Conservation (phyloP, 1,140 invertebrate species). For the Apis dorsata region DNA sequence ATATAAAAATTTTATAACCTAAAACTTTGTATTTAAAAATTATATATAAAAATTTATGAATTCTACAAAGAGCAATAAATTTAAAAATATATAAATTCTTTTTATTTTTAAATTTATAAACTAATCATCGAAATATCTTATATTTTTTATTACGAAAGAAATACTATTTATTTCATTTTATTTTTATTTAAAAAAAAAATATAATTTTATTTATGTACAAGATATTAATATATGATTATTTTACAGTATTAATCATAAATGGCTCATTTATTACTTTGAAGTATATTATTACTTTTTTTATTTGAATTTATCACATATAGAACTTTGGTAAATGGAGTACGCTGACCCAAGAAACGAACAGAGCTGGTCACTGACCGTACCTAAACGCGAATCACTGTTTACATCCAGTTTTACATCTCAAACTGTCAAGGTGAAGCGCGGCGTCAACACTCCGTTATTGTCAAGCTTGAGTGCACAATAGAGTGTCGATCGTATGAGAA, state of each 20-base stretch:
- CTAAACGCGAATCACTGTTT: conserved; percentile 56
- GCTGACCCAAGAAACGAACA: conserved; percentile 47
- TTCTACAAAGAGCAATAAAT: background rate
- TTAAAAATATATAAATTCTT: background rate
- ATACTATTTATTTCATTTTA: background rate
- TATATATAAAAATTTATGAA: background rate
- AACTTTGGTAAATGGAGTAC: conserved; percentile 33
- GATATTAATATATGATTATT: background rate
- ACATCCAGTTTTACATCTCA: conserved; percentile 40
- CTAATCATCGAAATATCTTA: background rate
- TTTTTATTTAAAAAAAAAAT: background rate
- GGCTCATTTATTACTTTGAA: background rate
- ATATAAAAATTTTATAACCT: conserved; percentile 15
- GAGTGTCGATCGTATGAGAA: background rate
- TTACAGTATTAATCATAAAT: background rate
- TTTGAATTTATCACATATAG: background rate
- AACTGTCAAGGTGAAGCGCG: conserved; percentile 40
- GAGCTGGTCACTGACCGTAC: conserved; percentile 53
- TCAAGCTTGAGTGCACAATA: conserved; percentile 4
- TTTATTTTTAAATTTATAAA: background rate
- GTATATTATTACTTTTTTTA: background rate
- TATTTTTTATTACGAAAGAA: background rate
- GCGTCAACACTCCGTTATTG: background rate
- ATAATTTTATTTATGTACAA: background rate
- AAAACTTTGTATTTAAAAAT: background rate